Base-by-base conservation (phyloP, 64 coral and sea anemone species). In the Hydrozoanthus tunicans region DNA sequence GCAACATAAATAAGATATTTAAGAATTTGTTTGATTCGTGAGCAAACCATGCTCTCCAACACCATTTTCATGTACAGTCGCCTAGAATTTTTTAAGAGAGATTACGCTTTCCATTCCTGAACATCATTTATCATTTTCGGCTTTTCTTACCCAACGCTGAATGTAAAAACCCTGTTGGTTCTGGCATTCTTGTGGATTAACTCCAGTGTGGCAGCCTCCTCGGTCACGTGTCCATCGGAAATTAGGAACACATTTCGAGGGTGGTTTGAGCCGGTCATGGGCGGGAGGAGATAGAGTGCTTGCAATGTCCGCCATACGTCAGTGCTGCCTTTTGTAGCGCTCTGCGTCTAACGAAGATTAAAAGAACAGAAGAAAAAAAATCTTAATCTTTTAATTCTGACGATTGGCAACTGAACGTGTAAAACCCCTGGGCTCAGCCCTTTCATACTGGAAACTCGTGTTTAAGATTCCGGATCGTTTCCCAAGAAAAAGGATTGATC, bases 191-290 rank as follows among this genome's bases (percentile, higher is more conserved):
- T 93, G 14, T 81, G 77, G 53, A 93, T 90, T 72, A 93, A 79
- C 20, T 61, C 51, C 15, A 93, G 78, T 1, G 91, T 91, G 3
- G 94, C 77, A 10, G 79, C 83, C 78, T 95, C 93, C 53, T 98
- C 96, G 74, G 93, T 95, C 93, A 98, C 93, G 91, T 98, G 96
- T 78, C 96, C 96, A 91, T 98, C 96, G 11, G 93, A 93, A 78
- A 98, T 91, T 71, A 98, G 58, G 77, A 93, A 91, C 70, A 98
- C 56, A 17, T 98, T 98, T 25, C 96, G 85, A 11, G 94, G 91
- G 59, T 98, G 90, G 57, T 83, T 89, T 51, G 71, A 77, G 71
- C 89, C 60, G 68, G 78, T 94, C n/a, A 93, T 15, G 9, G 93
- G 52, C 11, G 89, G 95, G 6, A 98, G 88, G 51, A 98, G 81